phyloP scores from a whole-genome alignment of 2,888 invertebrate genomes.

The Germaria angustata region DNA sequence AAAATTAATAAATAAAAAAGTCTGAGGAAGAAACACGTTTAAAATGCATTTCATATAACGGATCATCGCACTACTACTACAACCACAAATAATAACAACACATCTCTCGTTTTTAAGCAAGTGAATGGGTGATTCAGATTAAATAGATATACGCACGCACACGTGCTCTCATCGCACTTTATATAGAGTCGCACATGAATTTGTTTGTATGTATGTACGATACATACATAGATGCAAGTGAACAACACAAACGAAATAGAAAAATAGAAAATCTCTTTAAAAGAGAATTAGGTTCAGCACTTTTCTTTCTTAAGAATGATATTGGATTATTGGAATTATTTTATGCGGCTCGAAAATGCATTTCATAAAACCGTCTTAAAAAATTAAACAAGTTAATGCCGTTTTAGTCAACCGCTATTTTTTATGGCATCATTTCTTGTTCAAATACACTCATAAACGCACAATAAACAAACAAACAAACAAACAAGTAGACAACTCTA shows the following conservation, averaged over 20 bases:
- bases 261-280: not conserved
- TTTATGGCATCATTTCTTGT: slow-evolving; percentile 20
- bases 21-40: slow-evolving; percentile 23
- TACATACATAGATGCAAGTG: not conserved
- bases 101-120: slow-evolving; percentile 14
- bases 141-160: not conserved
- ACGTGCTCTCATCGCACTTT: not conserved
- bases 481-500: not conserved
- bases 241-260: not conserved
- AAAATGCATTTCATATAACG: slow-evolving; percentile 45
- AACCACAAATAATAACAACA: too few relatives aligned
- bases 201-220: not conserved
- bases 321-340: slow-evolving; percentile 34
- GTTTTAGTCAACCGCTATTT: slow-evolving; percentile 53
- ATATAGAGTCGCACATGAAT: not conserved
- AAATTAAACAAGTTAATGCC: slow-evolving; percentile 58
- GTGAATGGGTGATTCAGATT: not conserved
- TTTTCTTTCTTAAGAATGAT: slow-evolving; percentile 31
- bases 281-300: slow-evolving; percentile 10
- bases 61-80: slow-evolving; percentile 9
- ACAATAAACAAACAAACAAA: not conserved
- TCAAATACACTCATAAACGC: not conserved
- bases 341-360: slow-evolving; percentile 43
- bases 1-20: not conserved
- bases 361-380: slow-evolving; percentile 28